These are phyloP conservation scores for Cyclopterus lumpus DNA, from an alignment of 2,797 vertebrate genomes.

Conservation along the genomic window DNA sequence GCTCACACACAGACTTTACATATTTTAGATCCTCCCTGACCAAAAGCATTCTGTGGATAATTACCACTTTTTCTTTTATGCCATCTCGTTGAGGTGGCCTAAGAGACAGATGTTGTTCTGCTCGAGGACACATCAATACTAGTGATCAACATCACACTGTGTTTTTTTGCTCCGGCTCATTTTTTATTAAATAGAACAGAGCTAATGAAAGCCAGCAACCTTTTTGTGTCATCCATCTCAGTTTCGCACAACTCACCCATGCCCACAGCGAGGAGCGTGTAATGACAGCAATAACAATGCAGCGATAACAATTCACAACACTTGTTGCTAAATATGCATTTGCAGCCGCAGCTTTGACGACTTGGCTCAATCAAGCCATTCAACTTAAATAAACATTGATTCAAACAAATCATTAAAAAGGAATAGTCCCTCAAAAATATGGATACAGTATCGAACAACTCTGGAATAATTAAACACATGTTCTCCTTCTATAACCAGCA, in stretches of 20 bases:
- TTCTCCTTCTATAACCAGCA: not conserved
- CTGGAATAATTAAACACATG: not conserved
- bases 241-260: slow-evolving; percentile 16
- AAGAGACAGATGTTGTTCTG: not conserved
- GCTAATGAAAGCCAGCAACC: slow-evolving; percentile 9
- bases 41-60: not conserved
- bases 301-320: slow-evolving; percentile 11
- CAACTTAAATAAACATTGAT: not conserved
- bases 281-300: not conserved
- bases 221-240: slow-evolving; percentile 4
- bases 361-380: not conserved
- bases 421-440: not conserved
- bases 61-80: not conserved
- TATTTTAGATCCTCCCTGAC: not conserved
- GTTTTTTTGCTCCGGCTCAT: slow-evolving; percentile 4
- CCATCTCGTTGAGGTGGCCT: no score
- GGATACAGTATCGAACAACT: not conserved
- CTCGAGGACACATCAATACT: not conserved
- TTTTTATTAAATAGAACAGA: slow-evolving; percentile 7
- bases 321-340: slow-evolving; percentile 28
- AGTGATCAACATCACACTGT: not conserved
- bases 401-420: not conserved
- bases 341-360: slow-evolving; percentile 10
- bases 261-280: slow-evolving; percentile 5
- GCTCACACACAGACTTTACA: slow-evolving; percentile 9